A percentile compares a stretch with the other conserved stretches of the same genome.
Evolutionary conservation across 64 coral and sea anemone genomes (phyloP).

Genomic region (Astreopora myriophthalma): DNA sequence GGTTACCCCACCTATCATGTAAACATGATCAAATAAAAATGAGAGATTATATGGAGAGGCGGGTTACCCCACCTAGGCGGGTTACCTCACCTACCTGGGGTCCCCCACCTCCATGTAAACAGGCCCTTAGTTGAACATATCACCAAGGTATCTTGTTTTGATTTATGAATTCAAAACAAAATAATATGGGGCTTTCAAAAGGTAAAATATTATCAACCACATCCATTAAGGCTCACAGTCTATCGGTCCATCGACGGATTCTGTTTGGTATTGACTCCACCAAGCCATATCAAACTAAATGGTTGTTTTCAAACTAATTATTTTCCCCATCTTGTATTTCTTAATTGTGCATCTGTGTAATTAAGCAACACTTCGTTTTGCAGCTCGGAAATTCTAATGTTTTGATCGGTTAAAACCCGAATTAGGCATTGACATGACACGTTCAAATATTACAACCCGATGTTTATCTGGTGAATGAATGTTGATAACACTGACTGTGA

Average conservation of each 20-base stretch:
- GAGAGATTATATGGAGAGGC: no score
- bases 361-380: constrained; percentile 31
- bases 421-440: background rate
- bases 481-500: no score
- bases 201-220: background rate
- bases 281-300: background rate
- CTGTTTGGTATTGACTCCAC: background rate
- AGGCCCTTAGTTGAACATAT: background rate
- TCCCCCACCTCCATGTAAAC: no score
- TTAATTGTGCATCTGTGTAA: constrained; percentile 45
- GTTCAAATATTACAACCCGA: background rate
- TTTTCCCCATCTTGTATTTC: background rate
- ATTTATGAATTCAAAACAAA: background rate
- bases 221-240: background rate
- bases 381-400: background rate
- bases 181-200: background rate
- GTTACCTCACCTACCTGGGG: no score
- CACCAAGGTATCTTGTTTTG: background rate
- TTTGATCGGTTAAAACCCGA: background rate
- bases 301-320: constrained; percentile 22
- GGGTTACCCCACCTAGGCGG: no score
- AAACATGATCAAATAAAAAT: no score
- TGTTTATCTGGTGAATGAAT: constrained; percentile 1
- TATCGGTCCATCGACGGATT: background rate
- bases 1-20: no score